A percentile compares a stretch with the other conserved stretches of the same genome.
Evolutionary conservation across 2,888 invertebrate species (phyloP).

Genomic region (Sussaba pulchella): DNA sequence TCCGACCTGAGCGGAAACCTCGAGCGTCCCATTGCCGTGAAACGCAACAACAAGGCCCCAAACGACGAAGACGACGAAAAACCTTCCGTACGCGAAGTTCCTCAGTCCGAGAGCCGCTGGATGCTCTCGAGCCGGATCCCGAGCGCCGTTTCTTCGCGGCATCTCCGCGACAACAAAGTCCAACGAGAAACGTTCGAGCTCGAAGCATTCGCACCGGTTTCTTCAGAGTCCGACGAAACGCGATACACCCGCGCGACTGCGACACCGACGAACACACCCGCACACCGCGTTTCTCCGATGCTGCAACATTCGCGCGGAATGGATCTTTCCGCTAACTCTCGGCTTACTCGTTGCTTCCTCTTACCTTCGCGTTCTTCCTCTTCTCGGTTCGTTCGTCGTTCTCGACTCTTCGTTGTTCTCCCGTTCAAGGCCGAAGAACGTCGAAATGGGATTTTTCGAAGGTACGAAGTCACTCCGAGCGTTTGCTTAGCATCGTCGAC

Average conservation of each 20-base stretch:
- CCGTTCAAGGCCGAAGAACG: too few species aligned
- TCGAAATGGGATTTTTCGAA: too few species aligned
- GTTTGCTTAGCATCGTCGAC: too few species aligned
- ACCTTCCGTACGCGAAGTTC: background rate
- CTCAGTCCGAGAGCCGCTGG: background rate
- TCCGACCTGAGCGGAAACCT: conserved; percentile 38
- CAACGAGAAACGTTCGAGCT: background rate
- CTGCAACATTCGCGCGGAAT: conserved; percentile 8
- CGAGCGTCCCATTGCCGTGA: conserved; percentile 8
- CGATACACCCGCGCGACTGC: conserved; percentile 30
- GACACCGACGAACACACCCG: too few species aligned
- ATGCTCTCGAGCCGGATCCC: conserved; percentile 28
- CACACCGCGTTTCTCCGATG: too few species aligned
- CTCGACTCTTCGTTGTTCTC: conserved; percentile 48
- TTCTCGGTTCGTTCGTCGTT: conserved; percentile 46
- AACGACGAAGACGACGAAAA: conserved; percentile 9
- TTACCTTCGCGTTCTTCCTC: conserved; percentile 44
- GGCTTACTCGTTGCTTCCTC: background rate
- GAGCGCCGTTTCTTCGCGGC: conserved; percentile 42
- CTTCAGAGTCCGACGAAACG: background rate
- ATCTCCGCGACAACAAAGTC: conserved; percentile 44
- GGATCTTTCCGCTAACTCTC: background rate
- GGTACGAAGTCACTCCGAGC: too few species aligned
- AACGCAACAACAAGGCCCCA: conserved; percentile 1
- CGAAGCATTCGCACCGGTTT: conserved; percentile 31